Conservation (phyloP, 2,888 invertebrate genomes). For the Eilema griseolum region DNA sequence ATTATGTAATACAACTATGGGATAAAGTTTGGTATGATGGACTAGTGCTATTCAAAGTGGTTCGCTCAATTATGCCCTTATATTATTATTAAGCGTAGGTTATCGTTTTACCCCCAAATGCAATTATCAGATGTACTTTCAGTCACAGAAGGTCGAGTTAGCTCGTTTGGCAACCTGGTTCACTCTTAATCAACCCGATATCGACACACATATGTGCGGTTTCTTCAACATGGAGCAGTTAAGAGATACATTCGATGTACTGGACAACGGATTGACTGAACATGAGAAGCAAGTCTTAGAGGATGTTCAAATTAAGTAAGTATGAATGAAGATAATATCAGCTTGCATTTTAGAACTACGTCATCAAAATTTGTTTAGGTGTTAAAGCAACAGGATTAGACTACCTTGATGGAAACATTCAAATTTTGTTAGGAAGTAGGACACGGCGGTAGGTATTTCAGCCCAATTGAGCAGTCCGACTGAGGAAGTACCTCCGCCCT, state of each 20-base stretch:
- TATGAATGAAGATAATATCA: not conserved
- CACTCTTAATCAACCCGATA: conserved; percentile 87
- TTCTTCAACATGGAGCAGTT: conserved; percentile 90
- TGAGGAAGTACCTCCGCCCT: too few species aligned
- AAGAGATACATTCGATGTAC: conserved; percentile 88
- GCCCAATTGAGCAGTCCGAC: too few species aligned
- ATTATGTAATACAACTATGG: too few species aligned
- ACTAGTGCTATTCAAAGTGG: not conserved
- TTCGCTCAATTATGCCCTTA: not conserved
- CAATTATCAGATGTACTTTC: conserved; percentile 20
- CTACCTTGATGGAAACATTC: too few species aligned
- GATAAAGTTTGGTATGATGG: too few species aligned
- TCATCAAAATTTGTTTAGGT: not conserved
- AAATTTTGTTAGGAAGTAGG: too few species aligned
- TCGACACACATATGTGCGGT: conserved; percentile 92
- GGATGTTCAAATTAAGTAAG: conserved; percentile 89
- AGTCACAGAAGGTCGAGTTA: conserved; percentile 89
- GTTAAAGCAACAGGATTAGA: too few species aligned
- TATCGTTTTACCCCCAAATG: not conserved
- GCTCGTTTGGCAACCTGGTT: conserved; percentile 91
- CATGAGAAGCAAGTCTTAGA: conserved; percentile 88
- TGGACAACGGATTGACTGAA: conserved; percentile 88
- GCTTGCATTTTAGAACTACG: not conserved
- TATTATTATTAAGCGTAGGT: too few species aligned
- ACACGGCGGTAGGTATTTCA: too few species aligned